Base-by-base conservation (phyloP, 1,140 invertebrate species). In the Drosophila sproati region DNA sequence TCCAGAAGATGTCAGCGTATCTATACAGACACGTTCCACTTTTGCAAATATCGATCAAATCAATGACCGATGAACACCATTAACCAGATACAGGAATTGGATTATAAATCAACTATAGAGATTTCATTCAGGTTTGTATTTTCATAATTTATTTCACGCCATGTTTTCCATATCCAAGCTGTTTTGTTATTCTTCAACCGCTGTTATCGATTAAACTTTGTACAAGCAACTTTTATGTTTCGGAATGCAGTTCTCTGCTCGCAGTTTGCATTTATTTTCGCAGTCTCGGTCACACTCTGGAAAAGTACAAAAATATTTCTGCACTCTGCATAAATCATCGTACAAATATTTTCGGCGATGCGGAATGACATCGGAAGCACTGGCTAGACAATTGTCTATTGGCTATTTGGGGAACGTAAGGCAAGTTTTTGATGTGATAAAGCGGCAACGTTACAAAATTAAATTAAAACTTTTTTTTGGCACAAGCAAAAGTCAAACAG, bases 381-480 rank as follows among this genome's bases (percentile, higher is more conserved):
- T 28, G 8, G 4, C 3, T 6, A 28, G 41, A 39, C 70, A 39
- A 35, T 56, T n/a, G 35, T 7, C 8, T 10, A 60, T 57, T 67
- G 54, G n/a, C 39, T 8, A 28, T 32, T n/a, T 43, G 39, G 39
- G n/a, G n/a, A 66, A 47, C 73, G 64, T 41, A 70, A 32, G 76
- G 45, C 69, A 80, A 88, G 80, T 83, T 88, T 83, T 71, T 83
- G 88, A 87, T 88, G 80, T 69, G 85, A 87, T 87, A 69, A 74
- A 78, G 77, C 57, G 57, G 63, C 73, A 71, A 69, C 52, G 51
- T 48, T 45, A 45, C 57, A 60, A 79, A 88, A 74, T 83, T 69
- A 82, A 87, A 83, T 83, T 83, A 87, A 87, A 87, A 82, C 55
- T 88, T 20, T 20, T 88, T 86, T 73, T 76, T 54, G 54, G 45